A percentile compares a stretch with the other conserved stretches of the same genome.
These are phyloP conservation scores for Portunus trituberculatus DNA, from an alignment of 1,140 invertebrate genomes.

Conservation along the genomic window DNA sequence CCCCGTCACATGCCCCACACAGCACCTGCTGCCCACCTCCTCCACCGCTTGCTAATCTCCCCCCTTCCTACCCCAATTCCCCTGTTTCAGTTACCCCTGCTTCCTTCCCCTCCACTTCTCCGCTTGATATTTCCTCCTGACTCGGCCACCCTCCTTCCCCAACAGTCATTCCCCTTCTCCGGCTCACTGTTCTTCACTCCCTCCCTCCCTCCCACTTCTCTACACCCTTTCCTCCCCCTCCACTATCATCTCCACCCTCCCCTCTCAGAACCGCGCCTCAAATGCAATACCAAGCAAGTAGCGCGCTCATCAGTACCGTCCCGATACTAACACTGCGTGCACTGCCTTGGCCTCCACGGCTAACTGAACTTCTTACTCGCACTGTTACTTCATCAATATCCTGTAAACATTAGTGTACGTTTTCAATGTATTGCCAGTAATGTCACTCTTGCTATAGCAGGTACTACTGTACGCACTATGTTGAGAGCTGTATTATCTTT, in stretches of 20 bases:
- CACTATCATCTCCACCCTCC: not conserved
- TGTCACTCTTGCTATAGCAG: no score
- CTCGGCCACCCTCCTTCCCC: not conserved
- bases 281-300: no score
- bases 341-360: no score
- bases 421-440: no score
- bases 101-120: constrained; percentile 26
- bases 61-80: not conserved
- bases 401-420: no score
- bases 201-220: not conserved
- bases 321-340: no score
- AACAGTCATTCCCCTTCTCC: not conserved
- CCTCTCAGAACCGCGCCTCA: no score
- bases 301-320: no score
- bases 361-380: no score
- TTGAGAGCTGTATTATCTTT: no score
- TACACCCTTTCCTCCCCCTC: not conserved
- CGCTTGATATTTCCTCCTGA: not conserved
- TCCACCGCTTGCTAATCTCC: not conserved
- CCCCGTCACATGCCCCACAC: not conserved
- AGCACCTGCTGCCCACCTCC: constrained; percentile 6
- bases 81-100: not conserved
- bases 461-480: no score
- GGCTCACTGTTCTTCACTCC: not conserved
- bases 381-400: no score